These are phyloP conservation scores for Bombus waltoni DNA, from an alignment of 1,140 invertebrate species.

Conservation along the genomic window DNA sequence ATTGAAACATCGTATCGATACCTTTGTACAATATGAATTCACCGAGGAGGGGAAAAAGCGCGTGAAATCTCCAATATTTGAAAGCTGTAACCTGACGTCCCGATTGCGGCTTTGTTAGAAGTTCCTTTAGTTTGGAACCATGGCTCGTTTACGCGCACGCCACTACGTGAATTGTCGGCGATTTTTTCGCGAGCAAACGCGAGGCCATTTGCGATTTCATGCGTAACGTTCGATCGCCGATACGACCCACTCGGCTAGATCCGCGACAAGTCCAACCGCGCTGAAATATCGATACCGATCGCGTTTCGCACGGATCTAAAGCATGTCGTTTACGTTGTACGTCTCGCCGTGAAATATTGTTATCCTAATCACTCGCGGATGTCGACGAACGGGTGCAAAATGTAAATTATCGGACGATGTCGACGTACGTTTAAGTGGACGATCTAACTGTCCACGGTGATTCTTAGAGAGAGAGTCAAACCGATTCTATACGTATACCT, in stretches of 20 bases:
- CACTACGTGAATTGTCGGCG: constrained; percentile 7
- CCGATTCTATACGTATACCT: no score
- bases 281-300: constrained; percentile 14
- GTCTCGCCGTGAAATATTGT: background rate
- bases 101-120: background rate
- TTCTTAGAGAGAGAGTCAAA: background rate
- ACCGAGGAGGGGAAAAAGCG: no score
- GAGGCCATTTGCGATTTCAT: constrained; percentile 46
- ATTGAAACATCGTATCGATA: no score
- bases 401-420: background rate
- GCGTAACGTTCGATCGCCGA: constrained; percentile 39
- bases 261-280: constrained; percentile 8
- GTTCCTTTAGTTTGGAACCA: constrained; percentile 26
- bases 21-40: no score
- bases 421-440: no score
- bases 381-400: background rate
- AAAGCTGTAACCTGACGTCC: background rate
- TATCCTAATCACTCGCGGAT: constrained; percentile 8
- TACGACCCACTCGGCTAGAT: constrained; percentile 12
- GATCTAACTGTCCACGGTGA: background rate
- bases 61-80: no score
- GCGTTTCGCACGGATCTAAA: background rate
- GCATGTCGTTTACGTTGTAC: background rate
- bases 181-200: background rate
- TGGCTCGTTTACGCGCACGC: constrained; percentile 16